Evolutionary conservation across 2,888 invertebrate genomes (phyloP).

Genomic region (Petrophora chlorosata): DNA sequence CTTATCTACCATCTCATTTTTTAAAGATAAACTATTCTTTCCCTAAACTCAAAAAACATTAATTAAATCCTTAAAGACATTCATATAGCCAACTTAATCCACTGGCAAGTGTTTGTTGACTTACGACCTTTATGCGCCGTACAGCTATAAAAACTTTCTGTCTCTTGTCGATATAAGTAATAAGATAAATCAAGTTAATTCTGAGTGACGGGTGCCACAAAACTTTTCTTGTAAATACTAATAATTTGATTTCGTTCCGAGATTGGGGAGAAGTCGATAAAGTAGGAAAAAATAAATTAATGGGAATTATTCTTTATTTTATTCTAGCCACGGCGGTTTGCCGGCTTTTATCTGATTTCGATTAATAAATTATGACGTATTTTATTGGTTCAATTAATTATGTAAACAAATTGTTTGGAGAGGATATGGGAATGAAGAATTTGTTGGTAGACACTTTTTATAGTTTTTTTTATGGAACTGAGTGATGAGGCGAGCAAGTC

Average conservation of each 20-base stretch:
- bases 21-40: constrained; percentile 65
- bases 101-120: constrained; percentile 34
- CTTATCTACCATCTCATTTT: constrained; percentile 74
- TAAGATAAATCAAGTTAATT: constrained; percentile 72
- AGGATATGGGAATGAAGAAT: constrained; percentile 2
- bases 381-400: constrained; percentile 23
- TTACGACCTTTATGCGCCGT: constrained; percentile 43
- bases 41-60: constrained; percentile 43
- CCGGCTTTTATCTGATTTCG: constrained; percentile 20
- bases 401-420: constrained; percentile 4
- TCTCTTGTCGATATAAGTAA: constrained; percentile 67
- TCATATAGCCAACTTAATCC: constrained; percentile 47
- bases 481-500: too few species aligned
- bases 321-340: constrained; percentile 43
- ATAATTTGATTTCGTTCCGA: constrained; percentile 58
- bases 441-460: neutral
- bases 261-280: constrained; percentile 55
- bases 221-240: constrained; percentile 58
- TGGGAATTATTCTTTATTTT: constrained; percentile 40
- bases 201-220: constrained; percentile 49
- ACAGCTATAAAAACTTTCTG: constrained; percentile 51
- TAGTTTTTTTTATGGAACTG: too few species aligned
- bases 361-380: constrained; percentile 29
- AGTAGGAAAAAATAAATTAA: constrained; percentile 51
- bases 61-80: constrained; percentile 43